Evolutionary conservation across 2,113 vertebrate genomes (phyloP).

Genomic region (Pomatorhinus ruficollis): DNA sequence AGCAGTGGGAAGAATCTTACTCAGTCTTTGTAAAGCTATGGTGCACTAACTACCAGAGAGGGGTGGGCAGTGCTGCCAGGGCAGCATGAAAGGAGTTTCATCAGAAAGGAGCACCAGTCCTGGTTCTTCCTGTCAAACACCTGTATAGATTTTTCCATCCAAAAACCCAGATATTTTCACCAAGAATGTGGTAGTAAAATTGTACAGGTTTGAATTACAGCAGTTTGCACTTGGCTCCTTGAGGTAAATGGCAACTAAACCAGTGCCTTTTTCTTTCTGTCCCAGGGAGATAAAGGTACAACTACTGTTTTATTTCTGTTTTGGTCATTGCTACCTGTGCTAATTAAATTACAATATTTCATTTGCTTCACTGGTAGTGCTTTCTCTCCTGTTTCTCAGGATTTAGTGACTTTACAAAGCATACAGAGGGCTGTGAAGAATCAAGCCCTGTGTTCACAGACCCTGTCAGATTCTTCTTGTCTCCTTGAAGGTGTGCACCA

Average conservation of each 20-base stretch:
- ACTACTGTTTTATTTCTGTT: not conserved
- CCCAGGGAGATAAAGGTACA: not conserved
- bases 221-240: not conserved
- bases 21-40: fast-evolving
- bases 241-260: not conserved
- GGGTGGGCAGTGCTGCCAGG: not conserved
- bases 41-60: not conserved
- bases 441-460: not conserved
- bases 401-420: not conserved
- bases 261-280: not conserved
- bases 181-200: not conserved
- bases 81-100: not conserved
- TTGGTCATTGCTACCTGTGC: not conserved
- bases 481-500: not conserved
- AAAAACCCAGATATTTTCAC: not conserved
- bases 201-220: not conserved
- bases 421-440: fast-evolving
- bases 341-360: not conserved
- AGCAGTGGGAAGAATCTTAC: not conserved
- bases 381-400: not conserved
- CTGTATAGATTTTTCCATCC: not conserved
- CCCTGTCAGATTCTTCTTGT: not conserved
- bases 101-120: not conserved
- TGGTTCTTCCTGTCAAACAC: not conserved
- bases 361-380: not conserved